Conservation (phyloP, 2,113 vertebrate genomes). For the Albula goreensis region DNA sequence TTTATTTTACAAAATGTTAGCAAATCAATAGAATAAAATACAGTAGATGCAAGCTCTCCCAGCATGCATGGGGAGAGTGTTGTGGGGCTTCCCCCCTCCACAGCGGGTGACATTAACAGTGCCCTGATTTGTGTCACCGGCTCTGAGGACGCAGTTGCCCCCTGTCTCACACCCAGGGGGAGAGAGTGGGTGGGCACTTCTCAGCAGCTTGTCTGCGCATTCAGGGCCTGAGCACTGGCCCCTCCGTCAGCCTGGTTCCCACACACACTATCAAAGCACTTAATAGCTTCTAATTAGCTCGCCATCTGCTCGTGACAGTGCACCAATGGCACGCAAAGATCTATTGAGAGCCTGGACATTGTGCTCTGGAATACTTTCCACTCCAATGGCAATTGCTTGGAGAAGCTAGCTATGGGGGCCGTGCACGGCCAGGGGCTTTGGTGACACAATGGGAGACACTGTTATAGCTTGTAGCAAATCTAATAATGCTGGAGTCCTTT, state of each 20-base stretch:
- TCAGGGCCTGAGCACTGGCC: constrained; percentile 60
- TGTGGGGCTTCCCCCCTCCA: not conserved
- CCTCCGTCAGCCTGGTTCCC: constrained; percentile 75
- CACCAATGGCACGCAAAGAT: constrained; percentile 79
- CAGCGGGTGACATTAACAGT: not conserved
- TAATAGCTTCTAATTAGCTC: constrained; percentile 85
- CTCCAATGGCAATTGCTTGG: constrained; percentile 80
- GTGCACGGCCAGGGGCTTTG: constrained; percentile 36
- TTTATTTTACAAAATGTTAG: constrained; percentile 7
- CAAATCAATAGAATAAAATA: not conserved
- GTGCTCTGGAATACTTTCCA: constrained; percentile 79
- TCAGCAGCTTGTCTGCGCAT: constrained; percentile 47
- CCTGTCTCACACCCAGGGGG: constrained; percentile 17
- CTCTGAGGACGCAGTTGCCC: constrained; percentile 22
- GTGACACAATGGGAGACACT: constrained; percentile 42
- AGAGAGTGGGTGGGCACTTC: constrained; percentile 23
- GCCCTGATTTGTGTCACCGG: constrained; percentile 49
- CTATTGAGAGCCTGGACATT: constrained; percentile 77
- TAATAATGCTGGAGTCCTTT: constrained; percentile 37
- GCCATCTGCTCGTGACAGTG: constrained; percentile 81
- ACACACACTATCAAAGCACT: constrained; percentile 80
- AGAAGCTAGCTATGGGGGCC: constrained; percentile 51
- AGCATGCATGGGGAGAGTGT: constrained; percentile 1
- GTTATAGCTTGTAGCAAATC: constrained; percentile 51
- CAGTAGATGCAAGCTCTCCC: constrained; percentile 4